A percentile compares a stretch with the other conserved stretches of the same genome.
Conservation (phyloP, 2,888 invertebrate species). For the Perithous albicinctus region DNA sequence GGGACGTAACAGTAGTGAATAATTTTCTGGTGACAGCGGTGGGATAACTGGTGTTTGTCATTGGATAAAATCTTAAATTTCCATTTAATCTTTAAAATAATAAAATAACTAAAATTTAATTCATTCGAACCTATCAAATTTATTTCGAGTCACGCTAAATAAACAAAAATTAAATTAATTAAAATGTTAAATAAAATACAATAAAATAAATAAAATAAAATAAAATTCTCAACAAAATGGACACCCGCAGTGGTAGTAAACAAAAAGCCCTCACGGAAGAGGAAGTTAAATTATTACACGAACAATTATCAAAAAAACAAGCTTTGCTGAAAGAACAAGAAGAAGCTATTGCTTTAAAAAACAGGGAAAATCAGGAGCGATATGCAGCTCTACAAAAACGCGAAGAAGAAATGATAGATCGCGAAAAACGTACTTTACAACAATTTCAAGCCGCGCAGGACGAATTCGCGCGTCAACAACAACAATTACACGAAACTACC, state of each 20-base stretch:
- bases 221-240: conserved; percentile 10
- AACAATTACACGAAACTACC: too few relatives aligned
- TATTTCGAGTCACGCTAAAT: too few relatives aligned
- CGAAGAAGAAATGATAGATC: background rate
- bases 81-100: too few relatives aligned
- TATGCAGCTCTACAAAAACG: background rate
- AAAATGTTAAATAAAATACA: too few relatives aligned
- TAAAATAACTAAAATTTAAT: too few relatives aligned
- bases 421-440: background rate
- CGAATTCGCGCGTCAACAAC: background rate
- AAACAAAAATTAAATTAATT: too few relatives aligned
- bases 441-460: background rate
- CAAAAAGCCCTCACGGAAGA: conserved; percentile 17
- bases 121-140: too few relatives aligned
- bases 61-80: too few relatives aligned
- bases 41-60: too few relatives aligned
- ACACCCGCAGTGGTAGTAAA: background rate
- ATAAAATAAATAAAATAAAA: too few relatives aligned
- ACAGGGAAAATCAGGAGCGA: background rate
- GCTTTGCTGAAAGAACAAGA: background rate
- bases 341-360: background rate
- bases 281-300: conserved; percentile 11
- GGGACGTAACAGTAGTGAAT: too few relatives aligned
- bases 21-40: too few relatives aligned
- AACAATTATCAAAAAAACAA: background rate